Percentiles rank a stretch among this genome's conserved stretches.
Evolutionary conservation across 2,888 invertebrate species (phyloP).

Genomic region (Sinodicranocentrus sp.): DNA sequence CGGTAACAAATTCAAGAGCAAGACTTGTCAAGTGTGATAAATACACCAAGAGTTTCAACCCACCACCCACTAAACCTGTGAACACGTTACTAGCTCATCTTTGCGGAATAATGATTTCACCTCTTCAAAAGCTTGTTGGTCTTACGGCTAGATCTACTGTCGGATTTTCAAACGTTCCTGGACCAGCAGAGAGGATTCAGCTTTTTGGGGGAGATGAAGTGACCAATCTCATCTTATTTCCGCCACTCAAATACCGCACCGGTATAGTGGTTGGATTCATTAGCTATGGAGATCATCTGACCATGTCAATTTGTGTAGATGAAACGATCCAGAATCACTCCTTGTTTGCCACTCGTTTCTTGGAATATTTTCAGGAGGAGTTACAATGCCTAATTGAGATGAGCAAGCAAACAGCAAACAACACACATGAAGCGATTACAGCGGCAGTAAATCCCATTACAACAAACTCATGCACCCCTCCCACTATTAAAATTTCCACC

Average conservation of each 20-base stretch:
- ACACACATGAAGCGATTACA: background rate
- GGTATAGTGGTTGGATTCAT: slow-evolving; percentile 72
- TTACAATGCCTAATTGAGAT: slow-evolving; percentile 53
- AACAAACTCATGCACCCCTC: background rate
- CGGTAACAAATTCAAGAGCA: slow-evolving; percentile 55
- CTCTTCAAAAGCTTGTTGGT: slow-evolving; percentile 67
- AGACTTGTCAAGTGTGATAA: slow-evolving; percentile 63
- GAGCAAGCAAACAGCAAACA: slow-evolving; percentile 3
- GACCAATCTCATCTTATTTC: slow-evolving; percentile 67
- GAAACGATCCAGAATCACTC: slow-evolving; percentile 63
- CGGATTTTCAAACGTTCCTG: slow-evolving; percentile 71
- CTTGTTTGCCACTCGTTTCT: slow-evolving; percentile 63
- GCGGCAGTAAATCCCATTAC: background rate
- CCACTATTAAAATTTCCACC: background rate
- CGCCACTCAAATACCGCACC: slow-evolving; percentile 71
- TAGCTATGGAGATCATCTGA: slow-evolving; percentile 71
- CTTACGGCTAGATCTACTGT: slow-evolving; percentile 66
- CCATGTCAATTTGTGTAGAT: slow-evolving; percentile 70
- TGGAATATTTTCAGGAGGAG: slow-evolving; percentile 70
- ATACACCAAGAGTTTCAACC: slow-evolving; percentile 67
- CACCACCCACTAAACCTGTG: slow-evolving; percentile 64
- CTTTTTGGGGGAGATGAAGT: slow-evolving; percentile 71
- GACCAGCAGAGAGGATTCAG: slow-evolving; percentile 65
- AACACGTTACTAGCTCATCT: slow-evolving; percentile 67
- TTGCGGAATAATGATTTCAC: slow-evolving; percentile 70